Conservation (phyloP, 1,140 invertebrate genomes). For the Lucilia sericata region DNA sequence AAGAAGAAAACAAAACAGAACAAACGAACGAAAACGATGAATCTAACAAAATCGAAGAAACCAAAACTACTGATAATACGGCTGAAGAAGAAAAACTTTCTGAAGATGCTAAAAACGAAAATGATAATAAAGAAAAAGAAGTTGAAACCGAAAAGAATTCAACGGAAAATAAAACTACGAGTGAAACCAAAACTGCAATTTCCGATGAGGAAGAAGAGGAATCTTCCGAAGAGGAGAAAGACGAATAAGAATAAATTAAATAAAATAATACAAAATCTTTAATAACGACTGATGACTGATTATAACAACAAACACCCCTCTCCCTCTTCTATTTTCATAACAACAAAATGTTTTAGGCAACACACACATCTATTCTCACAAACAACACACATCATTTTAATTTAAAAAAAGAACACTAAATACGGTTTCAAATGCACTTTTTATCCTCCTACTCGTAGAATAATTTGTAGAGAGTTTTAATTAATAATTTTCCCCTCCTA, state of each 20-base stretch:
- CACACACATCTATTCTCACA: background rate
- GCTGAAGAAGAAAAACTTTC: constrained; percentile 14
- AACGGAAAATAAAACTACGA: background rate
- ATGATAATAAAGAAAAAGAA: background rate
- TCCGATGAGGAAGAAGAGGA: background rate
- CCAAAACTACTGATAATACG: constrained; percentile 24
- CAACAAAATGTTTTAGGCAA: background rate
- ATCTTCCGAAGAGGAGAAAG: constrained; percentile 11
- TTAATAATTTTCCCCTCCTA: background rate
- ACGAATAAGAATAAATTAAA: constrained; percentile 3
- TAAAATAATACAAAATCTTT: background rate
- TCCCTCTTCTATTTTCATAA: background rate
- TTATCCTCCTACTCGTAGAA: background rate
- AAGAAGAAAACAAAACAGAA: background rate
- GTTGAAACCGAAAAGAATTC: background rate
- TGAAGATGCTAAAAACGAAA: background rate
- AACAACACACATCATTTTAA: background rate
- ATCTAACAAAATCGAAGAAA: background rate
- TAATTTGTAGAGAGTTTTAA: background rate
- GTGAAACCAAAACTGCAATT: constrained; percentile 9
- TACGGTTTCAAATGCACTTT: background rate
- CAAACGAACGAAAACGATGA: constrained; percentile 2
- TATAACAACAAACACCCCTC: background rate
- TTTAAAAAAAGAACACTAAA: too few species aligned
- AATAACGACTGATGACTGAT: constrained; percentile 35